Conservation (phyloP, 2,113 vertebrate species). For the Plecotus auritus region DNA sequence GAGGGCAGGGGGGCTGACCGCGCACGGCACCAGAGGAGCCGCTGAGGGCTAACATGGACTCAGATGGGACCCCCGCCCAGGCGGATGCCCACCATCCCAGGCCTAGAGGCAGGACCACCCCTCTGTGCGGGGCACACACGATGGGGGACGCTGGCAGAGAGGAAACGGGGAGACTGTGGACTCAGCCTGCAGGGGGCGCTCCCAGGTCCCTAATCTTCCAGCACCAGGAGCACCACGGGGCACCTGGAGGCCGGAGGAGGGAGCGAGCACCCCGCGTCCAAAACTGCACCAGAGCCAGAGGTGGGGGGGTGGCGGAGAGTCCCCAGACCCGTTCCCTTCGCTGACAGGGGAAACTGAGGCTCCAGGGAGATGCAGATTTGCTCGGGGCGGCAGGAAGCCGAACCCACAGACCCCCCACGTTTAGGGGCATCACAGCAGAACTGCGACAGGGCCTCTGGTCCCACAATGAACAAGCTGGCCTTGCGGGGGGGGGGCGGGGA, state of each 20-base stretch:
- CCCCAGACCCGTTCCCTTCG: background rate
- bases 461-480: background rate
- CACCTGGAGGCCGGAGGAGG: background rate
- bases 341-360: background rate
- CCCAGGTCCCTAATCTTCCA: background rate
- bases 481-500: background rate
- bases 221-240: background rate
- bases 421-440: background rate
- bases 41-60: too few relatives aligned
- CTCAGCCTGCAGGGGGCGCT: background rate
- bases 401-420: background rate
- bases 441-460: background rate
- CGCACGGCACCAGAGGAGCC: background rate
- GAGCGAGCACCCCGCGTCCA: background rate
- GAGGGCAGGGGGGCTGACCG: background rate
- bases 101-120: background rate
- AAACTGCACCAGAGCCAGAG: background rate
- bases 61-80: background rate
- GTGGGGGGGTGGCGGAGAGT: accelerated
- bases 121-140: accelerated
- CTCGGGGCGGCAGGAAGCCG: background rate
- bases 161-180: background rate
- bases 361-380: background rate
- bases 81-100: background rate
- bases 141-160: background rate